Evolutionary conservation across 2,888 invertebrate species (phyloP).

Genomic region (Cepaea hortensis): DNA sequence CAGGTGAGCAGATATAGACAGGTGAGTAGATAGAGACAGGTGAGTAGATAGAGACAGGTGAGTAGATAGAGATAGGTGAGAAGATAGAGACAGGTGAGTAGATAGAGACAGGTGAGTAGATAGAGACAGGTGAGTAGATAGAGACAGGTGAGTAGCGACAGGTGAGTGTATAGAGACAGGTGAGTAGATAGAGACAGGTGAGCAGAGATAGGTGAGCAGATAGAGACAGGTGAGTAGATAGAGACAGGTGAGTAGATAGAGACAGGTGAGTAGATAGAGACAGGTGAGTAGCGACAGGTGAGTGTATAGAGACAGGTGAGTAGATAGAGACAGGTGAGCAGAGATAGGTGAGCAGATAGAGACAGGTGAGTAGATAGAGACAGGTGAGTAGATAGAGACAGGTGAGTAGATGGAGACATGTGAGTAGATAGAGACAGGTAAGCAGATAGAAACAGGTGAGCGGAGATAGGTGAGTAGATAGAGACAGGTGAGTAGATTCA

Average conservation of each 20-base stretch:
- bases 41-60: neutral
- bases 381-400: too few species aligned
- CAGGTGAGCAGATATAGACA: too few species aligned
- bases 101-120: too few species aligned
- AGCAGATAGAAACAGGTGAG: neutral
- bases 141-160: too few species aligned
- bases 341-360: neutral
- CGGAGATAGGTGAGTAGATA: neutral
- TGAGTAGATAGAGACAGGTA: neutral
- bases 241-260: conserved; percentile 7
- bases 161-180: too few species aligned
- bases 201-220: neutral
- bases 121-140: too few species aligned
- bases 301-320: neutral
- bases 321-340: neutral
- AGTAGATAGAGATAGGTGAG: neutral
- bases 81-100: neutral
- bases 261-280: neutral
- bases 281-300: too few species aligned
- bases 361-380: neutral
- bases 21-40: neutral
- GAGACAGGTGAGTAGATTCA: neutral
- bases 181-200: too few species aligned
- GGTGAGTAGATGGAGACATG: too few species aligned
- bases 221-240: neutral